Evolutionary conservation across 1,140 invertebrate species (phyloP).

Genomic region (Battus philenor): DNA sequence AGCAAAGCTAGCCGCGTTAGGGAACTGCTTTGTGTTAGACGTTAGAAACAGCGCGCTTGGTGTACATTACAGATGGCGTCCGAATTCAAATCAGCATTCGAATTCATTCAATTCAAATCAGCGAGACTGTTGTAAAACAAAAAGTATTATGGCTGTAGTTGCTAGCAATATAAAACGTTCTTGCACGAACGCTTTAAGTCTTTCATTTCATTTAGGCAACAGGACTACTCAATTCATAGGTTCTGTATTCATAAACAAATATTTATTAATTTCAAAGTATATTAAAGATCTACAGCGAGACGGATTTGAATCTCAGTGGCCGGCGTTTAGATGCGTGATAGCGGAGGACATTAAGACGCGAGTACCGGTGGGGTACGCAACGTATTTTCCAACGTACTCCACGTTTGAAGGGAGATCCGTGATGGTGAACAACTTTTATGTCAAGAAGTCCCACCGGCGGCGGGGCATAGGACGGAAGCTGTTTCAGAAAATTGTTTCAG

Average conservation of each 20-base stretch:
- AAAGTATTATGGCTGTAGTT: background rate
- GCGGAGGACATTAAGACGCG: slow-evolving; percentile 68
- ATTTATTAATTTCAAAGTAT: background rate
- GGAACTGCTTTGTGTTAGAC: too few species aligned
- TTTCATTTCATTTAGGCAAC: too few species aligned
- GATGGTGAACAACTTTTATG: slow-evolving; percentile 90
- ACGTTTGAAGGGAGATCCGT: slow-evolving; percentile 87
- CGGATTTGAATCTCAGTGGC: slow-evolving; percentile 79
- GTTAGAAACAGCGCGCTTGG: too few species aligned
- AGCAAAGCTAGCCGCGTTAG: too few species aligned
- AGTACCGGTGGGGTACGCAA: slow-evolving; percentile 79
- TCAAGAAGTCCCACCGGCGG: slow-evolving; percentile 79
- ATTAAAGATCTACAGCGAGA: slow-evolving; percentile 83
- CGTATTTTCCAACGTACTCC: slow-evolving; percentile 87
- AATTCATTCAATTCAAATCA: too few species aligned
- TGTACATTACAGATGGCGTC: too few species aligned
- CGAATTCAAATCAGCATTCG: too few species aligned
- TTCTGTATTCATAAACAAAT: background rate
- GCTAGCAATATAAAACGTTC: background rate
- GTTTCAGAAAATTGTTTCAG: slow-evolving; percentile 82
- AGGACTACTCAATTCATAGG: background rate
- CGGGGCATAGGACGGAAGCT: slow-evolving; percentile 82
- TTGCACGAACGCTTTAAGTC: background rate
- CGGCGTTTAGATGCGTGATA: slow-evolving; percentile 82
- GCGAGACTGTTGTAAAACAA: background rate